Percentiles rank a stretch among this genome's conserved stretches.
phyloP scores from a whole-genome alignment of 2,888 invertebrate species.

The Stenotaenia linearis region DNA sequence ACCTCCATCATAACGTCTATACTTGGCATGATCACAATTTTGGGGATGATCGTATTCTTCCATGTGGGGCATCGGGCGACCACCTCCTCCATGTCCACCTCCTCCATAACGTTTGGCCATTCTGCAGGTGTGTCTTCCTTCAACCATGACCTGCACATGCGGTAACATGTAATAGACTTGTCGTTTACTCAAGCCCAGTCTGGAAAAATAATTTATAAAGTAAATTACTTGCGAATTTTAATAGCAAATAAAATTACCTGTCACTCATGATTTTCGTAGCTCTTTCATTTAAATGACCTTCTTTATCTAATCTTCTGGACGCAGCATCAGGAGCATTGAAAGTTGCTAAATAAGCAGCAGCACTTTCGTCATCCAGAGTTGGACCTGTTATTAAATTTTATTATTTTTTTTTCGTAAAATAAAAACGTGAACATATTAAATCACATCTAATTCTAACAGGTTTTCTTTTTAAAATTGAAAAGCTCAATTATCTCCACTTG shows the following conservation, averaged over 20 bases:
- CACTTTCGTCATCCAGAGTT: conserved; percentile 28
- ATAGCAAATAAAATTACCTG: conserved; percentile 30
- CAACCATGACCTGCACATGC: conserved; percentile 27
- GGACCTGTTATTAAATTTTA: not conserved
- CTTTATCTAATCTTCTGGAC: conserved; percentile 33
- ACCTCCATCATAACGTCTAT: conserved; percentile 35
- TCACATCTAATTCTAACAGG: too few species aligned
- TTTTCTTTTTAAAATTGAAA: not conserved
- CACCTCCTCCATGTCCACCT: not conserved
- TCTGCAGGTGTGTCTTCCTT: not conserved
- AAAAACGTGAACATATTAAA: too few species aligned
- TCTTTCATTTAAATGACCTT: conserved; percentile 35
- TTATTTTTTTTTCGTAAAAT: too few species aligned
- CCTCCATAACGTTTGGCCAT: conserved; percentile 27
- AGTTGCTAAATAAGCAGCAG: conserved; percentile 34
- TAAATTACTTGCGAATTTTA: not conserved
- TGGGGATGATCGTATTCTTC: conserved; percentile 32
- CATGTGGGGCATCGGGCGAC: conserved; percentile 28
- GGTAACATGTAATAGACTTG: conserved; percentile 36
- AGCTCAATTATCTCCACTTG: not conserved
- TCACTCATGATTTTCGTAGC: conserved; percentile 35
- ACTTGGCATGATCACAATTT: conserved; percentile 32
- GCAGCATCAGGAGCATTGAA: conserved; percentile 36
- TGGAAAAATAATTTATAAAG: not conserved
- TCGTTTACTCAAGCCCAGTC: conserved; percentile 32